Evolutionary conservation across 2,888 invertebrate species (phyloP).

Genomic region (Anoncus sp.): DNA sequence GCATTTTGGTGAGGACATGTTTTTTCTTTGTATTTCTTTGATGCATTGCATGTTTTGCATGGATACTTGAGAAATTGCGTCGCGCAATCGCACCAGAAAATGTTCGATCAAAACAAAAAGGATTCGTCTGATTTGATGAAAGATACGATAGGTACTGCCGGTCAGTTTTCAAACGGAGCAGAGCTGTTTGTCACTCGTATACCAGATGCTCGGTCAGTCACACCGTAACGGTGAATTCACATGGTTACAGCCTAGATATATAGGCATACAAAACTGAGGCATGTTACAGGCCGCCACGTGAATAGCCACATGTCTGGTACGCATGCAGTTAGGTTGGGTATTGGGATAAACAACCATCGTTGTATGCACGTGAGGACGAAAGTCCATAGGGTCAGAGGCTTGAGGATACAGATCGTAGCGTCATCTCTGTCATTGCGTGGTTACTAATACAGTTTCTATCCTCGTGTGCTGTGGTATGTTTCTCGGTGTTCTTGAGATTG

Average conservation of each 20-base stretch:
- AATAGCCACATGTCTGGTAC: slow-evolving; percentile 34
- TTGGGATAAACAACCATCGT: slow-evolving; percentile 12
- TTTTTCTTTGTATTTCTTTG: neutral
- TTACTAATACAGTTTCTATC: slow-evolving; percentile 8
- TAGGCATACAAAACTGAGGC: neutral
- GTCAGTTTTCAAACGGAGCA: slow-evolving; percentile 8
- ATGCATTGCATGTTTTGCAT: neutral
- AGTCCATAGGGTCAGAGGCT: neutral
- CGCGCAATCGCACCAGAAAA: neutral
- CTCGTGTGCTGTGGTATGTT: slow-evolving; percentile 1
- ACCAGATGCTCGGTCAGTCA: slow-evolving; percentile 37
- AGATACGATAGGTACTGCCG: neutral
- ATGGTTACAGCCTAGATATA: slow-evolving; percentile 1
- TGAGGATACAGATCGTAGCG: slow-evolving; percentile 1
- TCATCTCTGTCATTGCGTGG: neutral
- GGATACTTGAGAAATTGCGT: neutral
- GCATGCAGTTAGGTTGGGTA: slow-evolving; percentile 3
- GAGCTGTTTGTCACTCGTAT: slow-evolving; percentile 5
- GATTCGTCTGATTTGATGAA: neutral
- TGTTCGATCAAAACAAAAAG: neutral
- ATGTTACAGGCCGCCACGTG: slow-evolving; percentile 25
- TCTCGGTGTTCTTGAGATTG: slow-evolving; percentile 33
- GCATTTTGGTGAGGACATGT: neutral
- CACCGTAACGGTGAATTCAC: neutral
- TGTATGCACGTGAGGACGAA: slow-evolving; percentile 1